A percentile compares a stretch with the other conserved stretches of the same genome.
These are phyloP conservation scores for Actenoides lindsayi DNA, from an alignment of 2,113 vertebrate species.

Conservation along the genomic window DNA sequence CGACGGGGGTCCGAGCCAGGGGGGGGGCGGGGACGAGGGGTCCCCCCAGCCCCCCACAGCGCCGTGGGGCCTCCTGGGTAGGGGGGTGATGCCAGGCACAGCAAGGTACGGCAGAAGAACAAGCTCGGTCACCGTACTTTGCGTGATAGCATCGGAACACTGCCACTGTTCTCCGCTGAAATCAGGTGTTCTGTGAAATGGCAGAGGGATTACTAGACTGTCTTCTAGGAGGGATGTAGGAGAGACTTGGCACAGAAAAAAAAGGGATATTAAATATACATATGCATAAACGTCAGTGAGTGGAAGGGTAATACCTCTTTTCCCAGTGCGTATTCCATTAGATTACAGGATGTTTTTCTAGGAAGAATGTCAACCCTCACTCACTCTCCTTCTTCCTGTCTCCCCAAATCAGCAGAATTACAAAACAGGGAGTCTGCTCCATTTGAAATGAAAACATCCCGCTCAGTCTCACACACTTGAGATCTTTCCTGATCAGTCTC, in stretches of 20 bases:
- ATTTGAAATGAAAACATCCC: not conserved
- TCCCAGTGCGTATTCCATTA: not conserved
- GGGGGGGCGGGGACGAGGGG: no score
- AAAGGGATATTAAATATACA: not conserved
- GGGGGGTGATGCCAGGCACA: not conserved
- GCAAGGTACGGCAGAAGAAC: not conserved
- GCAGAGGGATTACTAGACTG: not conserved
- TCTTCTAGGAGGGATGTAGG: not conserved
- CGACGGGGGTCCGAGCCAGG: no score
- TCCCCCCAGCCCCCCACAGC: not conserved
- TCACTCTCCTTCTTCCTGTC: not conserved
- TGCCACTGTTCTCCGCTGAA: not conserved
- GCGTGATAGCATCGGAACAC: not conserved
- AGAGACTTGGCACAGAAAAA: not conserved
- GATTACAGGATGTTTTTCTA: not conserved
- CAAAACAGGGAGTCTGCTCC: not conserved
- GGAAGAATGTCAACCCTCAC: fast-evolving
- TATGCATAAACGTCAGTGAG: not conserved
- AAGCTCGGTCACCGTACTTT: not conserved
- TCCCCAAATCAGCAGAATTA: not conserved
- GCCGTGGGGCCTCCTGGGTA: not conserved
- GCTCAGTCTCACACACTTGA: not conserved
- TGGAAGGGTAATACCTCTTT: not conserved
- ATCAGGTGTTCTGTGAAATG: not conserved
- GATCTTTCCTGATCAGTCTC: not conserved